phyloP scores from a whole-genome alignment of 2,797 vertebrate species.

The Anguilla marmorata region DNA sequence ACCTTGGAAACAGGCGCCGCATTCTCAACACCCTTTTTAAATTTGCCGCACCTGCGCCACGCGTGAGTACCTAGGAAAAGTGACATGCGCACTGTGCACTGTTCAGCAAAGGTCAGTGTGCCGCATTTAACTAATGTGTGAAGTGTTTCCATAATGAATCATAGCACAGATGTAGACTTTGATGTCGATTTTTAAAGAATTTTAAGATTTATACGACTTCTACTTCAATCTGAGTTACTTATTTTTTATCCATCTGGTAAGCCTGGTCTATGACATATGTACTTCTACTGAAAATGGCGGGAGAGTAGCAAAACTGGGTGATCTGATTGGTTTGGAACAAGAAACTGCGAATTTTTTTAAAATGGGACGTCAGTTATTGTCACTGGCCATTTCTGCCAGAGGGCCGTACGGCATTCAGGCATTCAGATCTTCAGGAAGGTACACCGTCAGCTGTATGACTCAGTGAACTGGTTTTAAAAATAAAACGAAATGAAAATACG shows the following conservation, averaged over 20 bases:
- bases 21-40: constrained; percentile 31
- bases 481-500: background rate
- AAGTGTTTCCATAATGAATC: no score
- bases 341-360: background rate
- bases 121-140: no score
- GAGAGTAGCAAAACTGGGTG: background rate
- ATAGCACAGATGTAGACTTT: no score
- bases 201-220: no score
- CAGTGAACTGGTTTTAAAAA: background rate
- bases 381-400: background rate
- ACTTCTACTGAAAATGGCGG: background rate
- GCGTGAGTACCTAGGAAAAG: background rate
- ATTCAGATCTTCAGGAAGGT: background rate
- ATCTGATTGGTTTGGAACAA: background rate
- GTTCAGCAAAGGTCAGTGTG: background rate
- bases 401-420: background rate
- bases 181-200: no score
- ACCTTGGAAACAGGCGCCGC: background rate
- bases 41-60: constrained; percentile 26
- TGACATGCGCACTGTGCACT: constrained; percentile 18
- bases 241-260: no score
- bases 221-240: no score
- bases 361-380: background rate
- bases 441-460: no score
- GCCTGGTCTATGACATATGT: no score